A percentile compares a stretch with the other conserved stretches of the same genome.
Evolutionary conservation across 2,797 vertebrate genomes (phyloP).

Genomic region (Etheostoma perlongum): DNA sequence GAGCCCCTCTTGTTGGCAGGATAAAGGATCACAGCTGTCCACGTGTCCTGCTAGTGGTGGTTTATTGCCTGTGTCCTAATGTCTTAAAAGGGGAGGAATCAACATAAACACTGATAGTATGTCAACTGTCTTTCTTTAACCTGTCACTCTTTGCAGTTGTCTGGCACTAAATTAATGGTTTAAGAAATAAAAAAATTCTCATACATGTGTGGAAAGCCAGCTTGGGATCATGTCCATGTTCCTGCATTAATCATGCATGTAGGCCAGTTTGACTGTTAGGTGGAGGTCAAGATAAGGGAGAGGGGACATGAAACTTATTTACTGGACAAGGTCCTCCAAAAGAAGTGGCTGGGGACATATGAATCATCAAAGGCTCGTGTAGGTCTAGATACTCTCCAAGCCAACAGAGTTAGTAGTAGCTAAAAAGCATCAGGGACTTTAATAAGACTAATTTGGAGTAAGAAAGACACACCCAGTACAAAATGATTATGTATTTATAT

Average conservation of each 20-base stretch:
- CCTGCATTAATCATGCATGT: background rate
- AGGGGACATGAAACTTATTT: background rate
- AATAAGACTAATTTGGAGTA: background rate
- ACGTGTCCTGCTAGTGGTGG: conserved; percentile 61
- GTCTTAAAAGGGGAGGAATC: conserved; percentile 46
- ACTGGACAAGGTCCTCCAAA: background rate
- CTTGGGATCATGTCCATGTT: background rate
- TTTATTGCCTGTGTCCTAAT: conserved; percentile 70
- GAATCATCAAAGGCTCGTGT: background rate
- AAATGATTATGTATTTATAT: background rate
- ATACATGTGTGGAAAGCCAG: background rate
- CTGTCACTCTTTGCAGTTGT: conserved; percentile 24
- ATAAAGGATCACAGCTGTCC: conserved; percentile 66
- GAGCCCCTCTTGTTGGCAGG: conserved; percentile 65
- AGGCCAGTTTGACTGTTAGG: background rate
- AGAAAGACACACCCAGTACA: background rate
- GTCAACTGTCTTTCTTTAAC: conserved; percentile 49
- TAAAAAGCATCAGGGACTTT: background rate
- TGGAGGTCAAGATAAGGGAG: background rate
- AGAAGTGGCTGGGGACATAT: background rate
- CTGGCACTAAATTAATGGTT: background rate
- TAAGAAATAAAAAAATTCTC: background rate
- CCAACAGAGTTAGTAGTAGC: background rate
- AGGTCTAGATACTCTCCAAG: background rate
- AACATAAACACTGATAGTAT: conserved; percentile 34